Evolutionary conservation across 2,797 vertebrate genomes (phyloP).

Genomic region (Sebastes hopkinsi): DNA sequence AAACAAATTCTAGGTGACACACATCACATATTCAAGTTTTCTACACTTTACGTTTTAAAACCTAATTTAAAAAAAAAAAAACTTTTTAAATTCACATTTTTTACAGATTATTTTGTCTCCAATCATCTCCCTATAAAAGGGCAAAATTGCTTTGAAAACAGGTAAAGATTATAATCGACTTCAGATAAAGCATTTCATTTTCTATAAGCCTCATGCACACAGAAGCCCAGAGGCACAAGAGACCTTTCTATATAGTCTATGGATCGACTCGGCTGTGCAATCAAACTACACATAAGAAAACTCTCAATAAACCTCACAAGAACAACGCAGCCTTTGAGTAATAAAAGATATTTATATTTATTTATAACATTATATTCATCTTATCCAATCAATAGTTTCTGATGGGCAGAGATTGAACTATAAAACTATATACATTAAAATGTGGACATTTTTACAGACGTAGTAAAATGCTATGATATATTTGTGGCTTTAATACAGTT

Average conservation of each 20-base stretch:
- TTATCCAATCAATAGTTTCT: slow-evolving; percentile 75
- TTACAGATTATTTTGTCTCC: slow-evolving; percentile 19
- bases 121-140: not conserved
- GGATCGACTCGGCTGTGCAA: slow-evolving; percentile 18
- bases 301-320: slow-evolving; percentile 45
- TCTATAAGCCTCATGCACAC: slow-evolving; percentile 41
- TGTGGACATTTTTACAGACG: slow-evolving; percentile 47
- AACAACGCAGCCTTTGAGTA: slow-evolving; percentile 63
- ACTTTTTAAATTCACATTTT: not conserved
- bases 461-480: slow-evolving; percentile 48
- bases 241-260: slow-evolving; percentile 48
- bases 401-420: slow-evolving; percentile 59
- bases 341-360: slow-evolving; percentile 50
- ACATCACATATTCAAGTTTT: not conserved
- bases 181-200: slow-evolving; percentile 24
- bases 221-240: slow-evolving; percentile 54
- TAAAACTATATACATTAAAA: slow-evolving; percentile 68
- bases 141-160: slow-evolving; percentile 11
- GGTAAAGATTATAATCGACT: slow-evolving; percentile 21
- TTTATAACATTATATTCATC: slow-evolving; percentile 50
- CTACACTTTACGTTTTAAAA: too few relatives aligned
- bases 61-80: not conserved
- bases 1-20: not conserved
- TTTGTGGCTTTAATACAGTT: slow-evolving; percentile 1
- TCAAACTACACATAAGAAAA: slow-evolving; percentile 53